Evolutionary conservation across 1,140 invertebrate genomes (phyloP).

Genomic region (Drosophila pectinifera): DNA sequence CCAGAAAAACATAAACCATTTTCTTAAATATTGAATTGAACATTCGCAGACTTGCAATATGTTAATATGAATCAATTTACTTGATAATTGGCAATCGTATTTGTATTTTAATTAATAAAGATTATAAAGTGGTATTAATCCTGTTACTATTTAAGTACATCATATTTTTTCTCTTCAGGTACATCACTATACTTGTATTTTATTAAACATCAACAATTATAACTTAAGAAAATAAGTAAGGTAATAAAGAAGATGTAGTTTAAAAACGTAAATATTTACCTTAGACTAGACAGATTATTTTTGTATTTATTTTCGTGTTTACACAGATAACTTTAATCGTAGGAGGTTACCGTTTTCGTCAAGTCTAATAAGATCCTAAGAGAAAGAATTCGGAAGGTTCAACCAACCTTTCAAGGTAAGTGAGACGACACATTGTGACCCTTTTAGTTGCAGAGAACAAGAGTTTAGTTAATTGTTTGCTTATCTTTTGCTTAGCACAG

Average conservation of each 20-base stretch:
- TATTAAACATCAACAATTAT: neutral
- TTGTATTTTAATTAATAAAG: no score
- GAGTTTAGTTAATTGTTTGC: slow-evolving; percentile 12
- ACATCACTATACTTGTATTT: neutral
- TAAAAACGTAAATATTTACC: slow-evolving; percentile 29
- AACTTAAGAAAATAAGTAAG: neutral
- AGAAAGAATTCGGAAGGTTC: slow-evolving; percentile 32
- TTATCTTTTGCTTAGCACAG: slow-evolving; percentile 13
- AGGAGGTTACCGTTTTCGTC: slow-evolving; percentile 9
- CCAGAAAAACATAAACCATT: no score
- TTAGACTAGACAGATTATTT: slow-evolving; percentile 10
- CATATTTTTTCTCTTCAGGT: neutral
- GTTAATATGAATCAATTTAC: no score
- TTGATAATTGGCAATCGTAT: no score
- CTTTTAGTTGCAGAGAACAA: slow-evolving; percentile 31
- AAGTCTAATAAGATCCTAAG: neutral
- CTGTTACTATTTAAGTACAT: no score
- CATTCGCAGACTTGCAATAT: no score
- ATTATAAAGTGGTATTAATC: no score
- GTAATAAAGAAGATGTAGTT: slow-evolving; percentile 10
- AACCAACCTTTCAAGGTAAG: slow-evolving; percentile 51
- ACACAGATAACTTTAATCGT: slow-evolving; percentile 31
- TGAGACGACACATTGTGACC: slow-evolving; percentile 13
- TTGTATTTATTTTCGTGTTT: slow-evolving; percentile 19
- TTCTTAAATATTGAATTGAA: no score